Percentiles rank a stretch among this genome's conserved stretches.
These are phyloP conservation scores for Astropecten irregularis DNA, from an alignment of 53 echinoderm and acorn worm genomes.

Conservation along the genomic window DNA sequence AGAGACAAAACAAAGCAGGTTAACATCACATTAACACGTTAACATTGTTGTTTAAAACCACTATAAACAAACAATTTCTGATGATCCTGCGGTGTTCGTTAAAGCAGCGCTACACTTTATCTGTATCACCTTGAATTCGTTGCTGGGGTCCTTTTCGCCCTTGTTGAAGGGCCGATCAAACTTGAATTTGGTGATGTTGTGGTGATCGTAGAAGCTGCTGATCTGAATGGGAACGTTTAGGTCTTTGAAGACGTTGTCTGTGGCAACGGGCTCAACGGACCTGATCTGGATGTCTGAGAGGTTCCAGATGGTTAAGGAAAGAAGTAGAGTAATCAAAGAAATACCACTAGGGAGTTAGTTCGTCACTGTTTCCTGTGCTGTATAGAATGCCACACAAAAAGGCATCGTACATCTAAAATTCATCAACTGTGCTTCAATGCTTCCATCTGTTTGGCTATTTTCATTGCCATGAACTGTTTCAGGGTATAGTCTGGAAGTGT, in stretches of 20 bases:
- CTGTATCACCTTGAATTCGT: conserved; percentile 94
- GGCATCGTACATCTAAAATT: too few relatives aligned
- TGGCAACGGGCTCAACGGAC: conserved; percentile 60
- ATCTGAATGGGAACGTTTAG: conserved; percentile 80
- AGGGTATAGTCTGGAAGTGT: too few relatives aligned
- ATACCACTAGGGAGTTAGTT: too few relatives aligned
- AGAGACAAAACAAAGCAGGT: not conserved
- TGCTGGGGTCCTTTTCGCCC: conserved; percentile 79
- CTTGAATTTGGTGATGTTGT: conserved; percentile 81
- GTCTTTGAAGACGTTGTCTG: conserved; percentile 61
- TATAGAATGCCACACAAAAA: too few relatives aligned
- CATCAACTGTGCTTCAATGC: too few relatives aligned
- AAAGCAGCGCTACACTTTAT: too few relatives aligned
- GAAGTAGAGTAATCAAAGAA: too few relatives aligned
- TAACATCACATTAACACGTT: not conserved
- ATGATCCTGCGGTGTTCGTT: too few relatives aligned
- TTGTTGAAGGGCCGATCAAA: conserved; percentile 94
- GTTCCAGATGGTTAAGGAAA: not conserved
- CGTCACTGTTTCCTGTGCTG: not conserved
- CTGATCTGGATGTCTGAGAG: conserved; percentile 82
- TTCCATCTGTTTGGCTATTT: too few relatives aligned
- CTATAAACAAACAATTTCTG: too few relatives aligned
- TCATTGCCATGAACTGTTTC: too few relatives aligned
- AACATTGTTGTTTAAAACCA: too few relatives aligned
- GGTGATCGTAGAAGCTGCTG: conserved; percentile 73